Conservation (phyloP, 1,140 invertebrate genomes). For the Thaumatotibia leucotreta region DNA sequence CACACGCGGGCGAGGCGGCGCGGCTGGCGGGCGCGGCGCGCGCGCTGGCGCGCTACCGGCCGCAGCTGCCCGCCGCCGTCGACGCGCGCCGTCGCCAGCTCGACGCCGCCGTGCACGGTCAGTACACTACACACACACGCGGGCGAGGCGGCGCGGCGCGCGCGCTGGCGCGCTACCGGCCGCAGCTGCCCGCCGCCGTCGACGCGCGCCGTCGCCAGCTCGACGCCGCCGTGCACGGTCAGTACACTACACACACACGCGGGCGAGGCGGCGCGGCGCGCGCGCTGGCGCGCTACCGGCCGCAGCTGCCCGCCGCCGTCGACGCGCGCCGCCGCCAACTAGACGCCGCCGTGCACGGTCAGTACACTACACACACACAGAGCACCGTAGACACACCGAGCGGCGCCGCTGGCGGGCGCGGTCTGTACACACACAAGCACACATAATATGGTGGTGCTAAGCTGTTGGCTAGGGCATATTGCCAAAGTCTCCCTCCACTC, state of each 20-base stretch:
- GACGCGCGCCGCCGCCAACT: constrained; percentile 82
- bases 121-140: constrained; percentile 18
- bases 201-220: too few species aligned
- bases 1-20: constrained; percentile 83
- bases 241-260: constrained; percentile 18
- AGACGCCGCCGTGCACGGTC: constrained; percentile 88
- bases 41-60: too few species aligned
- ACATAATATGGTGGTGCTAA: too few species aligned
- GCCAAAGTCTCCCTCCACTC: constrained; percentile 43
- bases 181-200: too few species aligned
- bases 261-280: constrained; percentile 84
- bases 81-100: too few species aligned
- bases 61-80: too few species aligned
- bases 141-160: constrained; percentile 90
- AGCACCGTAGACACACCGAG: constrained; percentile 84
- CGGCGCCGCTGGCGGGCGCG: constrained; percentile 77
- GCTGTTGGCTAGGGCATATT: constrained; percentile 25
- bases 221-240: too few species aligned
- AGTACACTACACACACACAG: constrained; percentile 20
- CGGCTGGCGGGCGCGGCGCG: constrained; percentile 46
- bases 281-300: constrained; percentile 78
- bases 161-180: too few species aligned
- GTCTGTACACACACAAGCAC: too few species aligned
- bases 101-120: too few species aligned
- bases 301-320: constrained; percentile 77